Conservation (phyloP, 2,797 vertebrate genomes). For the Eulemur albifrons region DNA sequence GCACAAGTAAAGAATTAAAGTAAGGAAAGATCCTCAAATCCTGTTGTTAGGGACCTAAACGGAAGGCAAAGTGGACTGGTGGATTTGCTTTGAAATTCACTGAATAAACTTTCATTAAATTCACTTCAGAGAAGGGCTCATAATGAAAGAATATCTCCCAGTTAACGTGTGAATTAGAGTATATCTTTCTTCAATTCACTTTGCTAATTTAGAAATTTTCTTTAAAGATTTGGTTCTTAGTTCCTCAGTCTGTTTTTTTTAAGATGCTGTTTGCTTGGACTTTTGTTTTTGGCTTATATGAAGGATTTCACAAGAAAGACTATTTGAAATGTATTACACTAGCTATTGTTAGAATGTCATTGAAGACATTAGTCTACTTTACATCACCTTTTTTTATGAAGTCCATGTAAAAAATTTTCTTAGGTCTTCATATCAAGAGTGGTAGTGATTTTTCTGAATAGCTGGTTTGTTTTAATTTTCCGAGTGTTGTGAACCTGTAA, state of each 20-base stretch:
- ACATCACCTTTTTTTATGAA: neutral
- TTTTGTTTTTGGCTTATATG: neutral
- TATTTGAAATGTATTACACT: neutral
- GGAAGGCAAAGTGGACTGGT: constrained; percentile 18
- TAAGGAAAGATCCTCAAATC: neutral
- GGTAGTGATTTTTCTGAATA: neutral
- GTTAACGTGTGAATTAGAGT: neutral
- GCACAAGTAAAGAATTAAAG: constrained; percentile 17
- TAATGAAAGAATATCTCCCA: constrained; percentile 34
- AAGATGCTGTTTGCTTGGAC: neutral
- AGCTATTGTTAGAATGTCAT: neutral
- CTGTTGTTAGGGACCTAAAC: constrained; percentile 26
- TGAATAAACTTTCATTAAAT: constrained; percentile 59
- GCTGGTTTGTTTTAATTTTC: neutral
- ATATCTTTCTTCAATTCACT: neutral
- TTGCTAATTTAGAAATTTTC: neutral
- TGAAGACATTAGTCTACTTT: neutral
- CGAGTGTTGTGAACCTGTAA: neutral
- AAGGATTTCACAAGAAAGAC: neutral
- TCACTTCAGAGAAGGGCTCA: constrained; percentile 44
- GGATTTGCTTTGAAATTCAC: constrained; percentile 59
- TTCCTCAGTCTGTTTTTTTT: neutral
- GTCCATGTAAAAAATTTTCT: neutral
- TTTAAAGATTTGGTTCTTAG: neutral
- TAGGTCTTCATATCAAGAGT: neutral